These are phyloP conservation scores for Lasioglossum oenotherae DNA, from an alignment of 2,888 invertebrate species.

Conservation along the genomic window DNA sequence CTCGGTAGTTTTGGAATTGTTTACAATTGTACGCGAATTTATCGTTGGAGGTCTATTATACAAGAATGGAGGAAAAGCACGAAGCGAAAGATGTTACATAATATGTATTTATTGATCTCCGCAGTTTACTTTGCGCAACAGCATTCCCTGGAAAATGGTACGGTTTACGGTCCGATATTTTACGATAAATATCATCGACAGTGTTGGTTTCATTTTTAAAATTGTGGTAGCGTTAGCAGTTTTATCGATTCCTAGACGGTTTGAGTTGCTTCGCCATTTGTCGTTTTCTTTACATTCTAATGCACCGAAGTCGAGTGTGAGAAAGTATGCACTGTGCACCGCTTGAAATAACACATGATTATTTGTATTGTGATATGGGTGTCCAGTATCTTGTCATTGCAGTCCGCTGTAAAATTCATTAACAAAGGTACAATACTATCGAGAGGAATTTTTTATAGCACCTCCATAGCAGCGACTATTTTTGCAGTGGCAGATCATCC, in stretches of 20 bases:
- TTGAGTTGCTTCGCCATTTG: not conserved
- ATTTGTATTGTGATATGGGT: conserved; percentile 32
- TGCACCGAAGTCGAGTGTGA: not conserved
- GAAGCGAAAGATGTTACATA: conserved; percentile 5
- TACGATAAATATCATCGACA: conserved; percentile 11
- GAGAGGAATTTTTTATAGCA: conserved; percentile 3
- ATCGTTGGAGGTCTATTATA: not conserved
- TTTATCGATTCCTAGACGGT: not conserved
- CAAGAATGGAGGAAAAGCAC: not conserved
- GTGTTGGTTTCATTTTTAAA: not conserved
- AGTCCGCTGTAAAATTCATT: conserved; percentile 22
- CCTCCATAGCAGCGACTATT: conserved; percentile 31
- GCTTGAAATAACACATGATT: conserved; percentile 5
- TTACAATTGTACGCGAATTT: not conserved
- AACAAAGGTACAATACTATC: conserved; percentile 13
- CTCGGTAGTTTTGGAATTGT: not conserved
- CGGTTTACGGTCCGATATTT: conserved; percentile 6
- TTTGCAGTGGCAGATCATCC: conserved; percentile 28
- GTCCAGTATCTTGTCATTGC: conserved; percentile 34
- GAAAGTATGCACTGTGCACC: not conserved
- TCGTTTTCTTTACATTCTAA: not conserved
- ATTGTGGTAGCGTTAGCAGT: not conserved
- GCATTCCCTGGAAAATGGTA: conserved; percentile 17
- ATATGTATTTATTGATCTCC: conserved; percentile 19
- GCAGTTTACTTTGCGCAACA: conserved; percentile 14